Conservation (phyloP, 2,113 vertebrate genomes). For the Atherinomorus stipes region DNA sequence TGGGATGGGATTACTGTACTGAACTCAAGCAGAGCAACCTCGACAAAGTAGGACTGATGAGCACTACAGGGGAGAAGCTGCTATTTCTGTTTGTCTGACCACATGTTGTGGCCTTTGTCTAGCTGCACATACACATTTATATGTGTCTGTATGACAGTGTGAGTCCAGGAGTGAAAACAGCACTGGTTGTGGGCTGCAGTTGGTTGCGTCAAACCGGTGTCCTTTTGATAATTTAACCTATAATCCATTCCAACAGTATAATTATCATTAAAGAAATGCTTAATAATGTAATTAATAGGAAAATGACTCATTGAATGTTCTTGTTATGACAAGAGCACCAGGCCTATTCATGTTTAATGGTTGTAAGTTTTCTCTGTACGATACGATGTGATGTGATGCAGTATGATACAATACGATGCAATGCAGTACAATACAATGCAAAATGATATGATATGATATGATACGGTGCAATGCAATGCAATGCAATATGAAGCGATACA, state of each 20-base stretch:
- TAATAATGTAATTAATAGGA: constrained; percentile 37
- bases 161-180: constrained; percentile 17
- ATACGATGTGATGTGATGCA: too few species aligned
- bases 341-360: too few species aligned
- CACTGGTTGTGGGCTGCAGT: constrained; percentile 6
- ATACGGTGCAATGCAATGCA: too few species aligned
- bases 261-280: constrained; percentile 21
- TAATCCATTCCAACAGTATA: constrained; percentile 11
- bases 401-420: too few species aligned
- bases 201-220: neutral
- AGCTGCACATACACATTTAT: constrained; percentile 10
- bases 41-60: constrained; percentile 69
- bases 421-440: too few species aligned
- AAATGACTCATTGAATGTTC: constrained; percentile 5
- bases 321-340: constrained; percentile 24
- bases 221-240: neutral
- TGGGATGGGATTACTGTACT: constrained; percentile 54
- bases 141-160: constrained; percentile 2
- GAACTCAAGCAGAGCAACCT: constrained; percentile 25
- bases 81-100: constrained; percentile 61
- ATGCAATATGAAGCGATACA: too few species aligned
- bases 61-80: constrained; percentile 45
- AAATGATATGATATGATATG: too few species aligned
- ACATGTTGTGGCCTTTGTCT: constrained; percentile 31
- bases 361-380: too few species aligned